A percentile compares a stretch with the other conserved stretches of the same genome.
These are phyloP conservation scores for Caenorhabditis sulstoni DNA, from an alignment of 2,888 invertebrate species.

Conservation along the genomic window DNA sequence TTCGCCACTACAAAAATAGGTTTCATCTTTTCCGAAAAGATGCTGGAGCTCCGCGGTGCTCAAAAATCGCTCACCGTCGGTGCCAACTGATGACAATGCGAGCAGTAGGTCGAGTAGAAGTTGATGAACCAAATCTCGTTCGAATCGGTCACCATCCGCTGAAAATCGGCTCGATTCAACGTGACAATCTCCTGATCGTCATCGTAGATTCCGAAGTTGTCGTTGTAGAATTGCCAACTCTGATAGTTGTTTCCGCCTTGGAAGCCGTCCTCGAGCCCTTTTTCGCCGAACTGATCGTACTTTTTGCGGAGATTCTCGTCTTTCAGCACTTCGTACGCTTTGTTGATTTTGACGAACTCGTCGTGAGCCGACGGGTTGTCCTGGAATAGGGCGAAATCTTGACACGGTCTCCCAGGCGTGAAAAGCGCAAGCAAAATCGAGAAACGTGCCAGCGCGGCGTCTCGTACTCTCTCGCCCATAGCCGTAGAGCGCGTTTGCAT, in stretches of 20 bases:
- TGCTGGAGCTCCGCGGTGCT: too few relatives aligned
- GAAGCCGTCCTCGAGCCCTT: conserved; percentile 84
- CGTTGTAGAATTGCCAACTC: conserved; percentile 88
- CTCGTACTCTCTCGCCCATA: too few relatives aligned
- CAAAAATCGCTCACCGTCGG: conserved; percentile 85
- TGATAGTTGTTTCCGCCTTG: conserved; percentile 86
- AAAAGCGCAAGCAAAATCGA: too few relatives aligned
- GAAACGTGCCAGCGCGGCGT: too few relatives aligned
- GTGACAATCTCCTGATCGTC: conserved; percentile 90
- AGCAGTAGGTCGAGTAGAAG: conserved; percentile 91
- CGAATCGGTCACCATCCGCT: conserved; percentile 83
- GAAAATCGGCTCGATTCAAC: conserved; percentile 87
- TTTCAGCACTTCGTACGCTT: conserved; percentile 91
- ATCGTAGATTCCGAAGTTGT: conserved; percentile 90
- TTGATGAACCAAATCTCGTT: conserved; percentile 89
- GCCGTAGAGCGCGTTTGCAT: too few relatives aligned
- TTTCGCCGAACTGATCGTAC: conserved; percentile 84
- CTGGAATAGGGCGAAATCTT: conserved; percentile 83
- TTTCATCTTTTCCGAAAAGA: background rate
- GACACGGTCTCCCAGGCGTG: too few relatives aligned
- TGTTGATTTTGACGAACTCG: conserved; percentile 88
- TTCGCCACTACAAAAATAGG: conserved; percentile 85
- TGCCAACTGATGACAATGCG: conserved; percentile 89
- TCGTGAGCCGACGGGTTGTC: conserved; percentile 87
- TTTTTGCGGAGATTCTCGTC: conserved; percentile 85